These are phyloP conservation scores for Phalacrocorax brasilianus DNA, from an alignment of 2,113 vertebrate species.

Conservation along the genomic window DNA sequence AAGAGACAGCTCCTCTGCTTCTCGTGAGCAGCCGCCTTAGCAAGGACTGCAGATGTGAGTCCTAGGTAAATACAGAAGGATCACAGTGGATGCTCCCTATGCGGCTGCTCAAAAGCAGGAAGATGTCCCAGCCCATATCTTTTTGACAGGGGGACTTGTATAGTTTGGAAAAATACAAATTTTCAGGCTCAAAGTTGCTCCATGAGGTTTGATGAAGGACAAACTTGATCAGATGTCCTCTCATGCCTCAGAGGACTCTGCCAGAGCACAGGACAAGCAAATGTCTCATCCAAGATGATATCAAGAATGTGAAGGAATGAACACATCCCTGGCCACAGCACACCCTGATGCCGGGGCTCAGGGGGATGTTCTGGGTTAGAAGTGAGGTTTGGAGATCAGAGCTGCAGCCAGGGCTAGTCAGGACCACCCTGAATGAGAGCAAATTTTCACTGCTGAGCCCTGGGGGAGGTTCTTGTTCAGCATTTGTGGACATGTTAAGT, in stretches of 20 bases:
- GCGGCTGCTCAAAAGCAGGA: background rate
- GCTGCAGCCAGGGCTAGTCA: background rate
- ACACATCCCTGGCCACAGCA: background rate
- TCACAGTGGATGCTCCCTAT: background rate
- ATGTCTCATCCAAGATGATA: background rate
- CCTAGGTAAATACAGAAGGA: background rate
- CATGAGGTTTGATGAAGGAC: background rate
- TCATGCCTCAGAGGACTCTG: background rate
- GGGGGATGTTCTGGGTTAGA: background rate
- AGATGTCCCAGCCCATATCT: background rate
- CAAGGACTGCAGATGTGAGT: background rate
- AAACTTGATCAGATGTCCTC: background rate
- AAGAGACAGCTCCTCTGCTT: background rate
- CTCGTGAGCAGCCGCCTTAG: background rate
- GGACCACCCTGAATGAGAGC: background rate
- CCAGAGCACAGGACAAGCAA: background rate
- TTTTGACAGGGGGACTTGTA: background rate
- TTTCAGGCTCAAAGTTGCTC: background rate
- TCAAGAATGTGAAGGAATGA: background rate
- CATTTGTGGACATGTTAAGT: background rate
- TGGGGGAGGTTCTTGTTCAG: background rate
- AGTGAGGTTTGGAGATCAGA: background rate
- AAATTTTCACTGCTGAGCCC: background rate
- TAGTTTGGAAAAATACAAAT: background rate
- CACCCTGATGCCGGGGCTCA: background rate